A percentile compares a stretch with the other conserved stretches of the same genome.
phyloP scores from a whole-genome alignment of 2,888 invertebrate species.

The Homarus gammarus region DNA sequence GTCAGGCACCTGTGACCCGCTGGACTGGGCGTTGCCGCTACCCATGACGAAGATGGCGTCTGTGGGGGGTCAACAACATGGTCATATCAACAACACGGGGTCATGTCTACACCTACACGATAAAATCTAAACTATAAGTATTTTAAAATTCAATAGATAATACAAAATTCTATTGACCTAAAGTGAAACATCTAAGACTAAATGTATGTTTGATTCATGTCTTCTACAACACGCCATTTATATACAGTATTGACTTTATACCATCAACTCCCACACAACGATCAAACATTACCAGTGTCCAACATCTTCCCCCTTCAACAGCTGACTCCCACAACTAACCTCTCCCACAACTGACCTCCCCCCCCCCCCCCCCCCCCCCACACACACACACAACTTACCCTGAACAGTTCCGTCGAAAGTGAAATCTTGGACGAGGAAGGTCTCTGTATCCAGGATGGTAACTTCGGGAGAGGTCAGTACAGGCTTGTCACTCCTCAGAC shows the following conservation, averaged over 20 bases:
- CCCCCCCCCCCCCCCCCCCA: too few species aligned
- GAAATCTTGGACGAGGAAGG: conserved; percentile 60
- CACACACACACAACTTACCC: too few species aligned
- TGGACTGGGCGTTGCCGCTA: conserved; percentile 49
- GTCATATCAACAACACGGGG: too few species aligned
- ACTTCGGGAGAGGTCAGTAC: conserved; percentile 38
- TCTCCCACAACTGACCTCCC: too few species aligned
- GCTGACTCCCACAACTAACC: too few species aligned
- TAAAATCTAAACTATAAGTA: neutral
- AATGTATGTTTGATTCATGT: too few species aligned
- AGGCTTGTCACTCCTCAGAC: conserved; percentile 50
- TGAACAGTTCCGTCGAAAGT: conserved; percentile 62
- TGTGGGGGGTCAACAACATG: neutral
- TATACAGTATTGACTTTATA: too few species aligned
- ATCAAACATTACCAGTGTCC: too few species aligned
- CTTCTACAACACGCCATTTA: too few species aligned
- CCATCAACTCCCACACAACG: too few species aligned
- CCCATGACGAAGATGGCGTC: conserved; percentile 69
- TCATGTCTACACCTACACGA: neutral
- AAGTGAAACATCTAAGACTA: too few species aligned
- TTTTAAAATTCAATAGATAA: neutral
- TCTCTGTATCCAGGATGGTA: conserved; percentile 48
- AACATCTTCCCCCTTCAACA: too few species aligned
- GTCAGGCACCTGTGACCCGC: conserved; percentile 60
- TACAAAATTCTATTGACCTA: neutral